Evolutionary conservation across 2,888 invertebrate species (phyloP).

Genomic region (Drosophila diplacantha): DNA sequence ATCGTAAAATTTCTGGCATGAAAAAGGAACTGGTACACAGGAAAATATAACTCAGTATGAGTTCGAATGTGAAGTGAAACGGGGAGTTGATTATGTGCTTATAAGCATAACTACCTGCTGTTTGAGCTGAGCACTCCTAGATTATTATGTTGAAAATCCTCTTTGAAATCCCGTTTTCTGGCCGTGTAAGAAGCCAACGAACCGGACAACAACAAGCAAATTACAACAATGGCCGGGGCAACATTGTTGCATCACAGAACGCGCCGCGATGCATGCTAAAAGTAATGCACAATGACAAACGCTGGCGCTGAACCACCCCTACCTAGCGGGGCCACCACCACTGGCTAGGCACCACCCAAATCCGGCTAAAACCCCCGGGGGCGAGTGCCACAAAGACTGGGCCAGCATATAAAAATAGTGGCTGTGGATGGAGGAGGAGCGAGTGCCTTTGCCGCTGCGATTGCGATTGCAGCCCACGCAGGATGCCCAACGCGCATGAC

Average conservation of each 20-base stretch:
- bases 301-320: conserved; percentile 21
- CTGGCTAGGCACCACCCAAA: conserved; percentile 17
- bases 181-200: conserved; percentile 47
- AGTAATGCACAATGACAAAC: conserved; percentile 70
- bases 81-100: background rate
- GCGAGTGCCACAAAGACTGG: conserved; percentile 36
- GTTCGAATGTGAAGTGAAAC: background rate
- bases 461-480: conserved; percentile 44
- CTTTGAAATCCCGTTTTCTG: background rate
- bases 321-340: background rate
- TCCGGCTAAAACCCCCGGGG: conserved; percentile 28
- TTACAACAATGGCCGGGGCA: conserved; percentile 56
- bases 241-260: conserved; percentile 63
- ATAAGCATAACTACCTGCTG: background rate
- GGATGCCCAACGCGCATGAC: conserved; percentile 66
- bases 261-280: conserved; percentile 63
- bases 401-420: conserved; percentile 64
- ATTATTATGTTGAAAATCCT: no score
- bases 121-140: no score
- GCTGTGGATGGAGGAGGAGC: conserved; percentile 52
- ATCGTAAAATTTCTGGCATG: conserved; percentile 33
- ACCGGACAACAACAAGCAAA: conserved; percentile 56
- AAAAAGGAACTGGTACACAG: conserved; percentile 5
- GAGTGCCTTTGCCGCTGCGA: conserved; percentile 27
- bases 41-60: background rate